Conservation (phyloP, 2,797 vertebrate species). For the Sebastes taczanowskii region DNA sequence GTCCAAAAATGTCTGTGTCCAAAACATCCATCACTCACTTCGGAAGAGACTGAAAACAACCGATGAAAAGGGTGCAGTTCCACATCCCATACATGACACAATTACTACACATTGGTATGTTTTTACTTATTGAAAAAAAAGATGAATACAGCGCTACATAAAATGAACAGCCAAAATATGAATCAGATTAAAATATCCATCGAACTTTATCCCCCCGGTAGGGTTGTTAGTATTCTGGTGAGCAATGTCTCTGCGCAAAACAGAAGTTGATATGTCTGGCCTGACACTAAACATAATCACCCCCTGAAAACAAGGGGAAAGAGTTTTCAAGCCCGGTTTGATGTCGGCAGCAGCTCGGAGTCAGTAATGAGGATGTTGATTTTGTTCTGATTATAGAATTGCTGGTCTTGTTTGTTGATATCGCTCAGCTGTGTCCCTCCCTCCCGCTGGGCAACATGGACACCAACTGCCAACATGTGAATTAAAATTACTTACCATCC, state of each 20-base stretch:
- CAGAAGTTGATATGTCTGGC: slow-evolving; percentile 49
- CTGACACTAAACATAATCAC: slow-evolving; percentile 69
- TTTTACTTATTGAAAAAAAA: slow-evolving; percentile 1
- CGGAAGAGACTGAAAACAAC: background rate
- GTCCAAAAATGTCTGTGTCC: background rate
- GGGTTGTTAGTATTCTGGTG: slow-evolving; percentile 55
- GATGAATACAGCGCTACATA: slow-evolving; percentile 13
- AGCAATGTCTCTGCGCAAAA: slow-evolving; percentile 20
- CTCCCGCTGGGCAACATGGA: slow-evolving; percentile 72
- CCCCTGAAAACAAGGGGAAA: slow-evolving; percentile 59
- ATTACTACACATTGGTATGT: slow-evolving; percentile 1
- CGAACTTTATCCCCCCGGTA: slow-evolving; percentile 34
- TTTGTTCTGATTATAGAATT: slow-evolving; percentile 78
- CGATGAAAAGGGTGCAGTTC: slow-evolving; percentile 2
- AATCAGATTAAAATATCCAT: slow-evolving; percentile 44
- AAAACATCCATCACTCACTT: background rate
- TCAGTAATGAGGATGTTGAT: slow-evolving; percentile 81
- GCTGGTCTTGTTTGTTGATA: slow-evolving; percentile 71
- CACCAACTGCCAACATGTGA: slow-evolving; percentile 74
- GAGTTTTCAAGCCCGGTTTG: slow-evolving; percentile 65
- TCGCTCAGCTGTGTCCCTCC: slow-evolving; percentile 66
- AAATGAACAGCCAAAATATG: slow-evolving; percentile 31
- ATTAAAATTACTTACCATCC: slow-evolving; percentile 74
- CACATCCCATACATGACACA: background rate
- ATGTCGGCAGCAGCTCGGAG: slow-evolving; percentile 67